Evolutionary conservation across 1,140 invertebrate genomes (phyloP).

Genomic region (Lysiphlebus fabarum): DNA sequence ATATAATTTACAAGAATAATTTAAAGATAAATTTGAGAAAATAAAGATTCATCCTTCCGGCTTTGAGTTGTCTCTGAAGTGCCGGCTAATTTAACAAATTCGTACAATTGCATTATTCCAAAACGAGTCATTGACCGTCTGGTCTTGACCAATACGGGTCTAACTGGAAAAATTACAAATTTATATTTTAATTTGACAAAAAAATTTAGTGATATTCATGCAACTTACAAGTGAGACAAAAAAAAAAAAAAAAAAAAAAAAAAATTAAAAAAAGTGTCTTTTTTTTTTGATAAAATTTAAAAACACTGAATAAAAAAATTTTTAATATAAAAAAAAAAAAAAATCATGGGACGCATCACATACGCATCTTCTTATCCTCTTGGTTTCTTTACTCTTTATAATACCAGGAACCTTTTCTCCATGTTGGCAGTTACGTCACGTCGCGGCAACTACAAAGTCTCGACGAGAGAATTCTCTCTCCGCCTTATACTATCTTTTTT

Average conservation of each 20-base stretch:
- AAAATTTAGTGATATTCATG: neutral
- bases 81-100: constrained; percentile 49
- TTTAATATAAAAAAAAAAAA: constrained; percentile 24
- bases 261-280: no score
- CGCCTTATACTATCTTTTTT: constrained; percentile 16
- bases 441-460: constrained; percentile 52
- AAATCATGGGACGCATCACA: constrained; percentile 13
- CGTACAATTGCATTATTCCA: constrained; percentile 51
- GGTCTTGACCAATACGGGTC: constrained; percentile 13
- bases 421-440: constrained; percentile 51
- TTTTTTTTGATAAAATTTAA: neutral
- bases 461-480: constrained; percentile 19
- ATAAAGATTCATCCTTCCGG: constrained; percentile 2
- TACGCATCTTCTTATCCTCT: constrained; percentile 13
- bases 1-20: no score
- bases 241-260: constrained; percentile 18
- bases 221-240: constrained; percentile 11
- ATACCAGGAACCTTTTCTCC: constrained; percentile 46
- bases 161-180: no score
- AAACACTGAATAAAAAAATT: constrained; percentile 20
- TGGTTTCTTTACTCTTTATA: constrained; percentile 28
- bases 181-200: no score
- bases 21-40: constrained; percentile 8
- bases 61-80: constrained; percentile 9
- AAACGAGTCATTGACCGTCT: constrained; percentile 50